phyloP scores from a whole-genome alignment of 2,888 invertebrate species.

The Chrysopilus asiliformis region DNA sequence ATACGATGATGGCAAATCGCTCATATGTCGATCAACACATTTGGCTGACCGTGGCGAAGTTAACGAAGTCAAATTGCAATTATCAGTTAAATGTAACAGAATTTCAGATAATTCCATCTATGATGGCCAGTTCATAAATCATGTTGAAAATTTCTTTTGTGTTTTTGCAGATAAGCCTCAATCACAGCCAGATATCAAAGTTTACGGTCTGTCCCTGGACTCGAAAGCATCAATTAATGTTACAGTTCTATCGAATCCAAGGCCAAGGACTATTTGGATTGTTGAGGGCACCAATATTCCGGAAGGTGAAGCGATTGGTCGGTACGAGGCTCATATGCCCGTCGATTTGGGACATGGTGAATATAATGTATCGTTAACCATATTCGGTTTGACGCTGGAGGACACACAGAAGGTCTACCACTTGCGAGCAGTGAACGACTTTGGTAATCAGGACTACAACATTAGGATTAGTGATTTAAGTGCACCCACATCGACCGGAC shows the following conservation, averaged over 20 bases:
- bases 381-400: slow-evolving; percentile 54
- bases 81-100: slow-evolving; percentile 50
- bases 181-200: slow-evolving; percentile 44
- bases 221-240: slow-evolving; percentile 57
- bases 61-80: slow-evolving; percentile 24
- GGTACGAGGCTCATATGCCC: slow-evolving; percentile 30
- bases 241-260: slow-evolving; percentile 58
- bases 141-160: neutral
- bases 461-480: slow-evolving; percentile 57
- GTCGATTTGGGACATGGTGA: slow-evolving; percentile 41
- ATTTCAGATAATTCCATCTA: neutral
- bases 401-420: slow-evolving; percentile 61
- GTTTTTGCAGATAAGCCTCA: slow-evolving; percentile 48
- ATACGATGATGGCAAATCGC: slow-evolving; percentile 48
- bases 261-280: slow-evolving; percentile 55
- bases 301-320: slow-evolving; percentile 36
- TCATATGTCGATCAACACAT: slow-evolving; percentile 57
- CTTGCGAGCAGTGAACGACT: slow-evolving; percentile 53
- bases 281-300: slow-evolving; percentile 43
- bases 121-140: neutral
- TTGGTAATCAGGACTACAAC: slow-evolving; percentile 49
- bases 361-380: slow-evolving; percentile 53
- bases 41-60: slow-evolving; percentile 30
- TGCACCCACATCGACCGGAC: slow-evolving; percentile 49
- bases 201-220: slow-evolving; percentile 61